phyloP scores from a whole-genome alignment of 2,888 invertebrate species.

The Troglohyphantes excavatus region DNA sequence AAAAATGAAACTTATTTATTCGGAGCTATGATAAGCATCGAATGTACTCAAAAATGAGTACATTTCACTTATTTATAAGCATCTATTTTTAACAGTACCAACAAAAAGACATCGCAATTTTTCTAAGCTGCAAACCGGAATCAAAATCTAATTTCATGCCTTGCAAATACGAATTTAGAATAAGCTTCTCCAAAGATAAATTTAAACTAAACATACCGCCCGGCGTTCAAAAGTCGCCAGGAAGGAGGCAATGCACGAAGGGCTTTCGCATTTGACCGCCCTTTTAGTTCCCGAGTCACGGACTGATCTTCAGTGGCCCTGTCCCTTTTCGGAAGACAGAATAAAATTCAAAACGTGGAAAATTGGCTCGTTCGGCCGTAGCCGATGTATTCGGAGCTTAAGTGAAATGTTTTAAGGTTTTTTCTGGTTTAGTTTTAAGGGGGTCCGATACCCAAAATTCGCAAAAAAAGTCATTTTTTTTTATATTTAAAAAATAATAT shows the following conservation, averaged over 20 bases:
- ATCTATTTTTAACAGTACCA: no score
- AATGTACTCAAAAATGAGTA: no score
- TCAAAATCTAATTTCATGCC: conserved; percentile 44
- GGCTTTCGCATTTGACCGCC: conserved; percentile 27
- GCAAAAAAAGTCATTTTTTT: no score
- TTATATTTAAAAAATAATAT: no score
- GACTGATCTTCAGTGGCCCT: background rate
- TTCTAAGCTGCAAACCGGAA: background rate
- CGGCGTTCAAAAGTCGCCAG: background rate
- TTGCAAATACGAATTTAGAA: conserved; percentile 38
- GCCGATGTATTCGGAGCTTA: background rate
- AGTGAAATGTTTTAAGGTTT: no score
- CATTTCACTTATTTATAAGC: no score
- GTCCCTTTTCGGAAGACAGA: background rate
- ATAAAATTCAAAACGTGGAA: conserved; percentile 42
- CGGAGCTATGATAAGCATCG: no score
- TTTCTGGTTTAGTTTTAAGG: no score
- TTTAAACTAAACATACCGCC: conserved; percentile 20
- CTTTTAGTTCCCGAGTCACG: conserved; percentile 45
- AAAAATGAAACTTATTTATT: no score
- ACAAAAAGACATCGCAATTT: no score
- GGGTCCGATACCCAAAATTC: no score
- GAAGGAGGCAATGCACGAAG: conserved; percentile 22
- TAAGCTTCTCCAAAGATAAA: conserved; percentile 5
- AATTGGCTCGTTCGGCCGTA: conserved; percentile 6